Percentiles rank a stretch among this genome's conserved stretches.
These are phyloP conservation scores for Etheostoma perlongum DNA, from an alignment of 2,797 vertebrate genomes.

Conservation along the genomic window DNA sequence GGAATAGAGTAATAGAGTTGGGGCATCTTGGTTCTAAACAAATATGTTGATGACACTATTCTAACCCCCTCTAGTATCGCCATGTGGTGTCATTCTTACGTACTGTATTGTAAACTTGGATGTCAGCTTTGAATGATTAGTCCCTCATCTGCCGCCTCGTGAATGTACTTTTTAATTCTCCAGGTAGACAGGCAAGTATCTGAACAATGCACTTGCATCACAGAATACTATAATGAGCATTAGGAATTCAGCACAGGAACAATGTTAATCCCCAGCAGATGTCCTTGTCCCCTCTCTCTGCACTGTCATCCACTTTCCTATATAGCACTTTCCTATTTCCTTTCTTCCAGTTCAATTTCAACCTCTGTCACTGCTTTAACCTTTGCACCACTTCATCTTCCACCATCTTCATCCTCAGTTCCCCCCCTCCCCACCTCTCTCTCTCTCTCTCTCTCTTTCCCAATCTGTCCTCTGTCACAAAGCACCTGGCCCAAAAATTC, in stretches of 20 bases:
- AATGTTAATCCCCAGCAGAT: conserved; percentile 34
- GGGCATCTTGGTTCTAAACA: too few species aligned
- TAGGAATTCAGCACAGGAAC: conserved; percentile 30
- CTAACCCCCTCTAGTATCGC: too few species aligned
- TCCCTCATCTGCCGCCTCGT: neutral
- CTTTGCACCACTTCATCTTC: conserved; percentile 65
- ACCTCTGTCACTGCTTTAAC: conserved; percentile 65
- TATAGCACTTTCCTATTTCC: conserved; percentile 68
- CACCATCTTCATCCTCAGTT: conserved; percentile 46
- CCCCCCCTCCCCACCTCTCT: conserved; percentile 6
- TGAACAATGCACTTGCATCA: conserved; percentile 14
- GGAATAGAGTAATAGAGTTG: too few species aligned
- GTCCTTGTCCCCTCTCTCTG: conserved; percentile 46
- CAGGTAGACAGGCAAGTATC: neutral
- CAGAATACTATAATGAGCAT: conserved; percentile 10
- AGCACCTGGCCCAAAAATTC: conserved; percentile 81
- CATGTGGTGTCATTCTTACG: neutral
- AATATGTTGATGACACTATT: neutral
- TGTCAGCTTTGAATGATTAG: neutral
- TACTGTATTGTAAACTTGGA: neutral
- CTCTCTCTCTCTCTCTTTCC: conserved; percentile 18
- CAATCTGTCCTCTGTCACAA: conserved; percentile 66
- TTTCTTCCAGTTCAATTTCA: conserved; percentile 76
- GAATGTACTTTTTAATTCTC: neutral
- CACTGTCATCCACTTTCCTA: conserved; percentile 58